Evolutionary conservation across 2,888 invertebrate genomes (phyloP).

Genomic region (Pristionchus japonicus): DNA sequence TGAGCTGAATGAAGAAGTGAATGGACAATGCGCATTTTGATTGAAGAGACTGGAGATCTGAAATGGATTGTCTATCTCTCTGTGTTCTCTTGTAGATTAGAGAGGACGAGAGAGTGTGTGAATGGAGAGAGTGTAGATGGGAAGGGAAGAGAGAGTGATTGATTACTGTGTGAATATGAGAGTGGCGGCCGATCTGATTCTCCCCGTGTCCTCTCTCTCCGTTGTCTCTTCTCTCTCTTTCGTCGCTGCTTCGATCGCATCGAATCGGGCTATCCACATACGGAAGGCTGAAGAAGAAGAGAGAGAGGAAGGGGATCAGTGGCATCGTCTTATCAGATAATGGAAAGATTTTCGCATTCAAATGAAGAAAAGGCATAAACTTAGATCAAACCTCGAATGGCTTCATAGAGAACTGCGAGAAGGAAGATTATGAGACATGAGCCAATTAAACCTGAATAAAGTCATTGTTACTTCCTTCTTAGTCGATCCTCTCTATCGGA

Average conservation of each 20-base stretch:
- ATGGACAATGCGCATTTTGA: constrained; percentile 33
- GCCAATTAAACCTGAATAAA: constrained; percentile 33
- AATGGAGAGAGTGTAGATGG: neutral
- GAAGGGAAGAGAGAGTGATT: neutral
- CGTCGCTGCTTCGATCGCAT: constrained; percentile 22
- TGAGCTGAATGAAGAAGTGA: constrained; percentile 30
- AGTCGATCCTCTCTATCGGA: neutral
- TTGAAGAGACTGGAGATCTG: constrained; percentile 36
- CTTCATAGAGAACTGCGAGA: constrained; percentile 27
- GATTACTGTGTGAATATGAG: constrained; percentile 34
- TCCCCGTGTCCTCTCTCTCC: neutral
- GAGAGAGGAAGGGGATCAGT: neutral
- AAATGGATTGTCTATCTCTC: no score
- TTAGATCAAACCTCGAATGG: neutral
- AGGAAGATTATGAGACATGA: constrained; percentile 32
- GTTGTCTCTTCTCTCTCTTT: no score
- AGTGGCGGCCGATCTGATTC: neutral
- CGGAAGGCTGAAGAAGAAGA: neutral
- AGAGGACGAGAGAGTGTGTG: neutral
- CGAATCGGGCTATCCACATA: constrained; percentile 23
- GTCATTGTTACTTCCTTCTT: neutral
- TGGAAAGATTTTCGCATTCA: neutral
- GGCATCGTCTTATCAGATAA: neutral
- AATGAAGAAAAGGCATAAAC: neutral
- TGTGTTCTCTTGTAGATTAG: neutral